Base-by-base conservation (phyloP, 2,888 invertebrate species). In the Sinopyrophorus schimmeli region DNA sequence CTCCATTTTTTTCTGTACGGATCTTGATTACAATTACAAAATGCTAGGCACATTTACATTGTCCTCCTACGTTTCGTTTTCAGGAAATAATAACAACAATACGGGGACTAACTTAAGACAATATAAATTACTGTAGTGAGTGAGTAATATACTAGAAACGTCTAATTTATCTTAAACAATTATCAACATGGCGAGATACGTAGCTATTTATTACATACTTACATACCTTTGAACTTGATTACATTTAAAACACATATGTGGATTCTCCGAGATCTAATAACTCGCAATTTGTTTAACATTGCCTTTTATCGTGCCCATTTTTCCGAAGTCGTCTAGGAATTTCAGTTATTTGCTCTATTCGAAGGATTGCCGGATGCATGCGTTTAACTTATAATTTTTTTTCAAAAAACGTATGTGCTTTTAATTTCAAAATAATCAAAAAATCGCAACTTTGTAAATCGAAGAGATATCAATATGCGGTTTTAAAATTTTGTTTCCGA, bases 21-120 rank as follows among this genome's bases (percentile, higher is more conserved):
- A 72, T 70, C 70, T 70, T 71, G 70, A 72, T 72, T 70, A 64
- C 69, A 71, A 72, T 72, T 71, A 70, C 69, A 67, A 71, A 72
- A 71, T 72, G 71, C 68, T 70, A 63, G 62, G 65, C 63, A 66
- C 72, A 69, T 70, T 72, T 66, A 64, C 69, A 52, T 65, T 60
- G 70, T 71, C 71, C 71, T 62, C 72, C 72, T 64, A 71, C 63
- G 35, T 24, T 61, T 58, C 57, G 58, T 59, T 69, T 70, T 70
- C 71, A 69, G 68, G 69, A 70, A 70, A 69, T 68, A 70, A 69
- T 68, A 69, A 66, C 64, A 68, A 67, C 67, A 69, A 68, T 66
- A 64, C 63, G 65, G 66, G n/a, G n/a, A n/a, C 69, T 65, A 68
- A 67, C 67, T 68, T 65, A 64, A 67, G 69, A 70, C 69, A 70